Evolutionary conservation across 2,797 vertebrate genomes (phyloP), one percentile per base, ranked within the genome.

Genomic region (Ispidina lecontei): DNA sequence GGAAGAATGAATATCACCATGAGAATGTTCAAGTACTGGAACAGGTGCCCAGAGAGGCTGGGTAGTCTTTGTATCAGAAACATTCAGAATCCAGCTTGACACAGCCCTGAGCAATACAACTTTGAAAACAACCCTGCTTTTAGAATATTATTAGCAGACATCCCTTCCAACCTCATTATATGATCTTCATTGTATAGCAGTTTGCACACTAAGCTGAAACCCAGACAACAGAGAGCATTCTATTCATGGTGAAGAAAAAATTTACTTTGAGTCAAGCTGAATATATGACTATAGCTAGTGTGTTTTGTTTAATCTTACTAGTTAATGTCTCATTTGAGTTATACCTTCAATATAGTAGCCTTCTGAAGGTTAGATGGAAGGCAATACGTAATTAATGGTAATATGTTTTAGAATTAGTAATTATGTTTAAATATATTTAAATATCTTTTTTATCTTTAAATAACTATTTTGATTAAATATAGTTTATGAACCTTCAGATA

Each of bases 1-100:
- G 67, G 44, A 89, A 90, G 55, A 79, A 33, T 94, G 91, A 92
- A 86, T 84, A 75, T 62, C 52, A 87, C n/a, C 62, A 12, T 46
- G 43, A 82, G 56, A 54, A 49, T 84, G 43, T 26, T 26, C 81
- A 91, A 69, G 28, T 64, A 51, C 44, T 54, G 84, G 39, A 60
- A 68, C 46, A 54, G 17, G 6, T 86, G 76, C 43, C 47, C 59
- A 63, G 74, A 69, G 86, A 79, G 49, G 8, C 33, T 72, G 41
- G 60, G 46, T 28, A 77, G 29, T 35, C 20, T 69, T n/a, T 79
- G 41, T 79, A 85, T 90, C 63, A 82, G 86, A 93, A 91, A 43
- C 58, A 70, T 33, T 65, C 49, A 62, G 68, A 76, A 51, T 19
- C 59, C 49, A 72, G 31, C 47, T 78, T 44, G 68, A 49, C 71